phyloP scores from a whole-genome alignment of 2,797 vertebrate genomes.

The Sarcophilus harrisii region DNA sequence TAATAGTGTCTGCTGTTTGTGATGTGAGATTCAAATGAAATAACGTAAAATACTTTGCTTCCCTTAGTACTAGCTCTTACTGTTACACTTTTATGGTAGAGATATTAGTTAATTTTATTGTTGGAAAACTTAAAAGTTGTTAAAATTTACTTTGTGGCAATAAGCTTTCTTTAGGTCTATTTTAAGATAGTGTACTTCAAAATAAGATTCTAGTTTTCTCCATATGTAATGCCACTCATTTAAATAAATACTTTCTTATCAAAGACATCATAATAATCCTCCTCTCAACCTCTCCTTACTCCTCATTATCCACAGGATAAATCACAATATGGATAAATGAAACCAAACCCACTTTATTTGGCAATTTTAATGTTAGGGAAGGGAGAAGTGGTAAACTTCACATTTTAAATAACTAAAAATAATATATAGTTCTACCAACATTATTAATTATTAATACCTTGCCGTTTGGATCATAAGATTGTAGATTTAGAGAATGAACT shows the following conservation, averaged over 20 bases:
- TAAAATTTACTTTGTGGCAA: background rate
- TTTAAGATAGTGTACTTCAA: slow-evolving; percentile 29
- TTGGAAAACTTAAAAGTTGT: background rate
- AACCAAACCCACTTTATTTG: background rate
- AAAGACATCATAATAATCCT: background rate
- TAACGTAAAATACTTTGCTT: background rate
- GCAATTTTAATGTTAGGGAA: background rate
- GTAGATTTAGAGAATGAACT: background rate
- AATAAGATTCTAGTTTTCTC: slow-evolving; percentile 27
- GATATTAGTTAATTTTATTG: background rate
- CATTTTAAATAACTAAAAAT: background rate
- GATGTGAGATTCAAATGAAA: background rate
- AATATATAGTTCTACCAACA: background rate
- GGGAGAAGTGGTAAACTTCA: background rate
- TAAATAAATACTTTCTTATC: slow-evolving; percentile 33
- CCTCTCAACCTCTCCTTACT: no score
- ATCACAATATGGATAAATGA: slow-evolving; percentile 25
- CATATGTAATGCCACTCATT: slow-evolving; percentile 6
- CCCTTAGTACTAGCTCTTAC: background rate
- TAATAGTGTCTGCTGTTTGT: background rate
- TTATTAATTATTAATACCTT: background rate
- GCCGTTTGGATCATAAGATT: background rate
- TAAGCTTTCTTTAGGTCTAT: background rate
- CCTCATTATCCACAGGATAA: background rate
- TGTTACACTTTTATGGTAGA: background rate